Base-by-base conservation (phyloP, 2,113 vertebrate genomes). In the Anseranas semipalmata region DNA sequence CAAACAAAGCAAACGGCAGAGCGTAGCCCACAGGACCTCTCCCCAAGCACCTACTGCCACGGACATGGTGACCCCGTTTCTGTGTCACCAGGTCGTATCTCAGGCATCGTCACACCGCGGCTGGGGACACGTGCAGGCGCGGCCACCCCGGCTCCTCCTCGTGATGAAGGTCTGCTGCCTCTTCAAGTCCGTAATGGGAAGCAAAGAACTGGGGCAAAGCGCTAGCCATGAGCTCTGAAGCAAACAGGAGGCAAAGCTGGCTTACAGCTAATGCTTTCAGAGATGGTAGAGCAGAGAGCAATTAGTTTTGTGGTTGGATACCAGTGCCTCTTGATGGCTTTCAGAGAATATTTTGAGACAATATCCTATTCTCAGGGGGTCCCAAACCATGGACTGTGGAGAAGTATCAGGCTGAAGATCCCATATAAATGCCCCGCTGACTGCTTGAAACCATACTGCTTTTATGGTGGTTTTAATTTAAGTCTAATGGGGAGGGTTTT, bases 391-490 rank as follows among this genome's bases (percentile, higher is more conserved):
- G 66, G 85, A 65, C 68, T 0, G 0, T 67, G 86, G 83, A 63
- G 77, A 86, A 84, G 37, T 14, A 55, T 37, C 37, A 55, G 41
- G 30, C 62, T 94, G 78, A 65, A 93, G 92, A 85, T 37, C n/a
- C 66, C 74, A 66, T 66, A 76, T 48, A 97, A 91, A 85, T 53
- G 53, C 45, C 89, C 87, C 13, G 71, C 85, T 96, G 91, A 53
- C 70, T 79, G 62, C 93, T 85, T 66, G 62, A 93, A 95, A 82
- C 67, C 81, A 87, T 46, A 60, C 53, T 82, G 77, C 52, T 94
- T 87, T 75, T 48, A 43, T 78, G 87, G 63, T 91, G 87, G 77
- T 73, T 95, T 97, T 89, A 89, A 96, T 96, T 95, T 68, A 48
- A 81, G 52, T 66, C 71, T 79, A 92, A 72, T 2, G 4, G 16